Base-by-base conservation (phyloP, 2,888 invertebrate genomes). In the Drosophila mimetica region DNA sequence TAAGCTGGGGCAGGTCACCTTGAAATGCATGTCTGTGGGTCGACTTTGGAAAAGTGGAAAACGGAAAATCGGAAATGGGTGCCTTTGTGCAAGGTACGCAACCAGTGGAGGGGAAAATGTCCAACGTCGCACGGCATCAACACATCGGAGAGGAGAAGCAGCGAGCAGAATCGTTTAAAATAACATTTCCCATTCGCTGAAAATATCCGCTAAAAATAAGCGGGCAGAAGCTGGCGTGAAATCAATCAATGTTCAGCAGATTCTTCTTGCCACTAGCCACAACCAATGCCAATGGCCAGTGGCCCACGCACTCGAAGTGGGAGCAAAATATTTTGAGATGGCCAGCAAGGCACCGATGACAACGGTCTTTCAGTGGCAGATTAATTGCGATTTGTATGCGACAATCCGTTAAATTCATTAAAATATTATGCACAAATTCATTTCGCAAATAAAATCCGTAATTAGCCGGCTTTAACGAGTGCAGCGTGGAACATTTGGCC, bases 141-240 rank as follows among this genome's bases (percentile, higher is more conserved):
- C n/a, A 42, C 22, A 22, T 25, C 22, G 8, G n/a, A 13, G 25
- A 14, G n/a, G 28, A 8, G 28, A 9, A 11, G 28, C 11, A 30
- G 9, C 9, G 28, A 42, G 16, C 48, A n/a, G 28, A 36, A 37
- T 22, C 16, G 55, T 55, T 73, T 71, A 80, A 81, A 83, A 79
- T 78, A 81, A 52, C 54, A 63, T 70, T 47, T 60, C 13, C 46
- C 58, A 73, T 73, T 64, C 46, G 51, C 52, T 61, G 41, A 78
- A 76, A 64, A 83, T 75, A 77, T 65, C 44, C 51, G 72, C 86
- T 86, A 85, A 78, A 84, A 86, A 85, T 84, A 84, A 78, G 22
- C 69, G 66, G 28, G 25, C 25, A 25, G 25, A 51, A 58, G 74
- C 71, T 83, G 77, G 77, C 83, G 75, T 71, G 83, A 86, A 86